Evolutionary conservation across 1,140 invertebrate species (phyloP), one percentile per base, ranked within the genome.

Genomic region (Leptinotarsa texana): DNA sequence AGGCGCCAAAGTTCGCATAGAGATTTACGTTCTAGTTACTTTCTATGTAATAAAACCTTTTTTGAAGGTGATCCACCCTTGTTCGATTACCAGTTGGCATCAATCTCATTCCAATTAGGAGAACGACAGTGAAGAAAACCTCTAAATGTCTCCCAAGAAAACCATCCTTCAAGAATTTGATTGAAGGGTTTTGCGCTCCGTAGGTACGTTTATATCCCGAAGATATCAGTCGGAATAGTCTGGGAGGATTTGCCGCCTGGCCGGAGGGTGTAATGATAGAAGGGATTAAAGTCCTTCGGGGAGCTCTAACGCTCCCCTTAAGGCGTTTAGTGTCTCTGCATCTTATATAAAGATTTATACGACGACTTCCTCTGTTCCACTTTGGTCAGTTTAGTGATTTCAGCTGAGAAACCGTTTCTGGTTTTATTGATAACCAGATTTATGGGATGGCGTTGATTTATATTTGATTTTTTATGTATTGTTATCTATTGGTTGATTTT

Each of bases 271-370:
- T 80, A 81, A 81, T 81, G 80, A 81, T 81, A 81, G 77, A 81
- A 78, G 76, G 79, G 80, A 81, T 81, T 81, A 81, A 75, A 75
- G 74, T 68, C 76, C 78, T 78, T 78, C 65, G 66, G 80, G 80
- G 76, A 78, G 74, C 73, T 74, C 75, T 80, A 81, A 81, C 79
- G 77, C 77, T 76, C 73, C 77, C 80, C 78, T 74, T 79, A 81
- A 81, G 78, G 76, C 80, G 80, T 75, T 81, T 77, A 80, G 72
- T 78, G 77, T 78, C 78, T 75, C 77, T 81, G 79, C 78, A 76
- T 79, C 76, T 79, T 81, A 78, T 81, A 79, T 81, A 80, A 76
- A 81, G 80, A 81, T 81, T 81, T 81, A 81, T 80, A 76, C 49
- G 21, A 24, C 17, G 69, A 71, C 22, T 71, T 71, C 15, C 69